These are phyloP conservation scores for Microtus ochrogaster DNA, from an alignment of 2,113 vertebrate species.

Conservation along the genomic window DNA sequence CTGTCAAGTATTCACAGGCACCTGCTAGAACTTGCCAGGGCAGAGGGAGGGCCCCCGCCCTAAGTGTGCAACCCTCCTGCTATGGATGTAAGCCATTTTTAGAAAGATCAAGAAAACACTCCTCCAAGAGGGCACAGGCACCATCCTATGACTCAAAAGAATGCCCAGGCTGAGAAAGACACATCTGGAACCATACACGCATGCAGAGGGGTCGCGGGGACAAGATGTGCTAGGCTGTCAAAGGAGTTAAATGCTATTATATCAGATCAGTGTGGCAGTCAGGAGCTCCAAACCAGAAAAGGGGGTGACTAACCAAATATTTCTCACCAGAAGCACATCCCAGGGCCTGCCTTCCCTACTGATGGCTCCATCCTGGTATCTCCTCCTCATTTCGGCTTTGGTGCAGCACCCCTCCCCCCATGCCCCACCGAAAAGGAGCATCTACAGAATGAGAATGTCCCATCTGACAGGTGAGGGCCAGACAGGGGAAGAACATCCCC, in stretches of 20 bases:
- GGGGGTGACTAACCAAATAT: neutral
- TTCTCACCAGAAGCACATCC: neutral
- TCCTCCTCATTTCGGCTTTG: too few species aligned
- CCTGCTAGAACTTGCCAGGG: neutral
- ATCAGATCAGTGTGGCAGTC: neutral
- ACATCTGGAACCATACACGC: neutral
- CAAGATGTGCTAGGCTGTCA: neutral
- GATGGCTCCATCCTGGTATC: neutral
- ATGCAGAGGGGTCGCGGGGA: rapidly evolving
- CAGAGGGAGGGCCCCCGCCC: neutral
- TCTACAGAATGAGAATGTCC: neutral
- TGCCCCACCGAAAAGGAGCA: neutral
- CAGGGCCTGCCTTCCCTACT: too few species aligned
- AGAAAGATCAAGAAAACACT: neutral
- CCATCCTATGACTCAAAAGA: neutral
- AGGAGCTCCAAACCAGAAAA: neutral
- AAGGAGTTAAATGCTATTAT: neutral
- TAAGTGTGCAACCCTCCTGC: neutral
- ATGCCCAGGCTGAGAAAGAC: neutral
- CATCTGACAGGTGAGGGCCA: neutral
- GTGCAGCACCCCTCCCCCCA: too few species aligned
- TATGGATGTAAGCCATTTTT: neutral
- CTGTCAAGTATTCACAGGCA: neutral
- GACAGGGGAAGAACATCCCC: neutral
- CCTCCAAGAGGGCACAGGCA: neutral